Conservation (phyloP, 2,888 invertebrate genomes). For the Microplitis deprimator region DNA sequence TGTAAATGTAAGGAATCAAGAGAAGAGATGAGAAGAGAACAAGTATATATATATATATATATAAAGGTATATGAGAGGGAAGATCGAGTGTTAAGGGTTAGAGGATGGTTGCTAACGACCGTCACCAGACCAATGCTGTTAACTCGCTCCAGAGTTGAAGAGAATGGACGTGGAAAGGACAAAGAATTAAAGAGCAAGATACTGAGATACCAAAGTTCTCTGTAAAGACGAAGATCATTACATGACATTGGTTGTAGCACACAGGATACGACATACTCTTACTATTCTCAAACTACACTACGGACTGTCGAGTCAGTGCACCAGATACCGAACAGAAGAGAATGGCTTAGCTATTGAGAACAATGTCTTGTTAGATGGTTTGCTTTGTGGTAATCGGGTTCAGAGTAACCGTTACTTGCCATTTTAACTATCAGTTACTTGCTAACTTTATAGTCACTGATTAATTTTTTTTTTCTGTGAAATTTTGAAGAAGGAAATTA, state of each 20-base stretch:
- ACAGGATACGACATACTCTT: no score
- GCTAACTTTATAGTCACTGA: conserved; percentile 32
- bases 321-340: conserved; percentile 1
- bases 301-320: conserved; percentile 40
- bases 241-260: no score
- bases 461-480: background rate
- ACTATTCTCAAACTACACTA: conserved; percentile 4
- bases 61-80: conserved; percentile 35
- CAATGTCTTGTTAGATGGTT: conserved; percentile 69
- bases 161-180: conserved; percentile 25
- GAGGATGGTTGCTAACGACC: conserved; percentile 66
- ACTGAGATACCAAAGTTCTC: no score
- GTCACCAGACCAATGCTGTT: conserved; percentile 66
- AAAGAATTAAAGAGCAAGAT: no score
- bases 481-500: no score
- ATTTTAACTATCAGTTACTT: conserved; percentile 4
- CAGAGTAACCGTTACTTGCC: conserved; percentile 40
- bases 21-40: background rate
- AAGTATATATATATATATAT: conserved; percentile 40
- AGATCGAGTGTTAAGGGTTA: conserved; percentile 28
- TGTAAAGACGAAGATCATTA: no score
- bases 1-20: background rate
- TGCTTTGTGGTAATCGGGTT: conserved; percentile 67
- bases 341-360: conserved; percentile 67
- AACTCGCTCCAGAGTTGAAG: conserved; percentile 57